Percentiles rank a stretch among this genome's conserved stretches.
phyloP scores from a whole-genome alignment of 1,140 invertebrate genomes.

The Heliconius congener region DNA sequence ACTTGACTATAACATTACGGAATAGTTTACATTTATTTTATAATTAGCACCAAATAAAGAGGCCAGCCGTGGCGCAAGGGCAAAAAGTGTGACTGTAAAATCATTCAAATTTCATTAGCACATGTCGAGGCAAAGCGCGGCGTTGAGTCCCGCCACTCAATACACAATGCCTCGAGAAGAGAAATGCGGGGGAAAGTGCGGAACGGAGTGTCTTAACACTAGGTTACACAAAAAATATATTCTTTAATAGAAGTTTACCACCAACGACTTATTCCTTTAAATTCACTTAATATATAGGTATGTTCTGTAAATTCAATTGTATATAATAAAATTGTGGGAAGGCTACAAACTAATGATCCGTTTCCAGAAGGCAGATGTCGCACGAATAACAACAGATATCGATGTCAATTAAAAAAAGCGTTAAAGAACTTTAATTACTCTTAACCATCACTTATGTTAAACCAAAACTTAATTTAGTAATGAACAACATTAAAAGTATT shows the following conservation, averaged over 20 bases:
- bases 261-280: neutral
- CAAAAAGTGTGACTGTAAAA: too few relatives aligned
- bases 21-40: too few relatives aligned
- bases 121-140: too few relatives aligned
- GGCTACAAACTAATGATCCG: slow-evolving; percentile 22
- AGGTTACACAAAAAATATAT: neutral
- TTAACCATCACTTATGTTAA: slow-evolving; percentile 49
- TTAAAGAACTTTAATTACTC: slow-evolving; percentile 59
- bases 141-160: too few relatives aligned
- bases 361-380: slow-evolving; percentile 53
- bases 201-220: too few relatives aligned
- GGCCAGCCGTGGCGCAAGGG: too few relatives aligned
- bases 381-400: slow-evolving; percentile 42
- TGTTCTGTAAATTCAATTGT: neutral
- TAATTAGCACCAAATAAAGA: too few relatives aligned
- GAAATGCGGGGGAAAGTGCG: too few relatives aligned
- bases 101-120: too few relatives aligned
- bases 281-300: neutral
- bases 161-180: too few relatives aligned
- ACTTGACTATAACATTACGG: too few relatives aligned
- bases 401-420: slow-evolving; percentile 55
- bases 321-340: neutral
- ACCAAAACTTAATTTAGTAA: slow-evolving; percentile 34
- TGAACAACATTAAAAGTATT: neutral
- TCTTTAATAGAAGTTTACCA: neutral